These are phyloP conservation scores for Zosterops hypoxanthus DNA, from an alignment of 2,113 vertebrate species.

Conservation along the genomic window DNA sequence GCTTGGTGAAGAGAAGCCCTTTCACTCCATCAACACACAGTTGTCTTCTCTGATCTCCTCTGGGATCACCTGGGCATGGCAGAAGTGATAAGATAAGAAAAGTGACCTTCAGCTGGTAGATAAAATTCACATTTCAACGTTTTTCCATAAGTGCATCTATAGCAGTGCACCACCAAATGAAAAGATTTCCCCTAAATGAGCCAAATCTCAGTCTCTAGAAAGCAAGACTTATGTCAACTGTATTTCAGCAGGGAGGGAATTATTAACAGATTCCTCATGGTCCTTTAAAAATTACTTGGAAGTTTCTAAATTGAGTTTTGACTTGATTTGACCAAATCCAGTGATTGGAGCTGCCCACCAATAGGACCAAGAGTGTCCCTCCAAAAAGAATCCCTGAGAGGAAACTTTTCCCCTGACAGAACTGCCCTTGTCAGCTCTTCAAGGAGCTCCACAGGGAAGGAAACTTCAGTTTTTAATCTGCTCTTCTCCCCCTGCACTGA, in stretches of 20 bases:
- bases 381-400: not conserved
- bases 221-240: not conserved
- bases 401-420: not conserved
- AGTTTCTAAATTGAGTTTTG: not conserved
- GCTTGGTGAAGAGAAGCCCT: not conserved
- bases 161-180: not conserved
- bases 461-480: not conserved
- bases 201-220: not conserved
- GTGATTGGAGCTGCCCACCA: not conserved
- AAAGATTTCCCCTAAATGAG: not conserved
- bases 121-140: not conserved
- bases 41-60: not conserved
- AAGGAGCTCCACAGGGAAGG: not conserved
- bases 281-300: not conserved
- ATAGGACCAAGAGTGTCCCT: rapidly evolving
- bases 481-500: not conserved
- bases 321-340: not conserved
- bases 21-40: not conserved
- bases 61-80: not conserved
- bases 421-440: not conserved
- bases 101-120: not conserved
- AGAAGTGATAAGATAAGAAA: not conserved
- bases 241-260: not conserved
- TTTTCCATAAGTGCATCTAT: not conserved
- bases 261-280: not conserved